Conservation (phyloP, 2,888 invertebrate species). For the Orchesella flavescens region DNA sequence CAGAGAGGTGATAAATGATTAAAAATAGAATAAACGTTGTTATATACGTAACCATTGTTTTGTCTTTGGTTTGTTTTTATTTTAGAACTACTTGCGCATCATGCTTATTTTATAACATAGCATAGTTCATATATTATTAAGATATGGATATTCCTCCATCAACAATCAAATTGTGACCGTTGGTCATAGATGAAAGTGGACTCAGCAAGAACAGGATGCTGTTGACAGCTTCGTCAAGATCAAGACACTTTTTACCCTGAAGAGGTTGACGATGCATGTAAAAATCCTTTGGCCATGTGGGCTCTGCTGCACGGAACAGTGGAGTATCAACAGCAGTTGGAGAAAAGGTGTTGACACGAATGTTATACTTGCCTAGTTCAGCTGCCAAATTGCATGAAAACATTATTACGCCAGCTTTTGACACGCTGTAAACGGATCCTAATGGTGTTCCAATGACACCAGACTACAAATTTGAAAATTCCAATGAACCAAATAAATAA, state of each 20-base stretch:
- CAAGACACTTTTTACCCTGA: neutral
- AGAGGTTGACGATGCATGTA: constrained; percentile 18
- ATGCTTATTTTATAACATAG: too few species aligned
- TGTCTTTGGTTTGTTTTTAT: too few species aligned
- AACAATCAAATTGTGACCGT: constrained; percentile 17
- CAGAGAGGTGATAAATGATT: too few species aligned
- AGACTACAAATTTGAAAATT: neutral
- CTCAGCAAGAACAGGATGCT: constrained; percentile 25
- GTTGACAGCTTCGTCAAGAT: constrained; percentile 5
- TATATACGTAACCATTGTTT: too few species aligned
- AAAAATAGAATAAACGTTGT: too few species aligned
- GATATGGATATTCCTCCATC: constrained; percentile 29
- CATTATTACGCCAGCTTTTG: constrained; percentile 21
- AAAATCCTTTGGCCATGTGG: neutral
- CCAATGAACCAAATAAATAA: neutral
- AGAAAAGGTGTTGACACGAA: constrained; percentile 15
- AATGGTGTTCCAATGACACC: neutral
- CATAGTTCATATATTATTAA: neutral
- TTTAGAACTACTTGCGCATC: too few species aligned
- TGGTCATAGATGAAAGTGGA: constrained; percentile 17
- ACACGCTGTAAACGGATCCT: neutral
- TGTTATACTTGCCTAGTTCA: constrained; percentile 10
- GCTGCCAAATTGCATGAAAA: neutral
- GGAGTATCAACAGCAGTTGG: constrained; percentile 18
- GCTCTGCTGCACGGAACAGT: neutral